phyloP scores from a whole-genome alignment of 1,140 invertebrate species.

The Bombus huntii region DNA sequence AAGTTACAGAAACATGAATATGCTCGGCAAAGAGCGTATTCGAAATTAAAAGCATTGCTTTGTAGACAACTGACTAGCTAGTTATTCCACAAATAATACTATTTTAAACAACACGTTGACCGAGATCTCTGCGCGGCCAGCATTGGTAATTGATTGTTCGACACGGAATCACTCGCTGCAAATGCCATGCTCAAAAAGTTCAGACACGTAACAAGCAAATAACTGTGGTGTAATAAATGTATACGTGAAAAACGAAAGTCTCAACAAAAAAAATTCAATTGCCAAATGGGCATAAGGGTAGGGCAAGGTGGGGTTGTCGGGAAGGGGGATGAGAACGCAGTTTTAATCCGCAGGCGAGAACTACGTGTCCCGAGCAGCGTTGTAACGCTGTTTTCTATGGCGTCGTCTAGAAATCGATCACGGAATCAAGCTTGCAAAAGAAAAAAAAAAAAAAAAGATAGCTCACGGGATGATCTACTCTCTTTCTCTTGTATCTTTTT shows the following conservation, averaged over 20 bases:
- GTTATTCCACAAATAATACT: not conserved
- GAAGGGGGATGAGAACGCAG: not conserved
- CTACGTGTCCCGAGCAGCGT: slow-evolving; percentile 31
- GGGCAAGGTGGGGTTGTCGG: slow-evolving; percentile 7
- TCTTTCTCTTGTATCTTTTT: not conserved
- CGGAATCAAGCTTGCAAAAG: slow-evolving; percentile 8
- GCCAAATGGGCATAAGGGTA: slow-evolving; percentile 33
- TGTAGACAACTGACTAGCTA: too few species aligned
- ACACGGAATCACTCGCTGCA: slow-evolving; percentile 74
- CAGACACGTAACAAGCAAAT: slow-evolving; percentile 75
- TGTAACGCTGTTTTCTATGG: not conserved
- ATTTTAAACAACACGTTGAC: not conserved
- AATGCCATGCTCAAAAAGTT: slow-evolving; percentile 79
- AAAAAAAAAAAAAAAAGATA: not conserved
- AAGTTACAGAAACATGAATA: not conserved
- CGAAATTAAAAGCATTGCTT: not conserved
- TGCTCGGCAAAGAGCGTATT: not conserved
- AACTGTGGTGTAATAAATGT: slow-evolving; percentile 70
- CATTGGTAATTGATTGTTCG: slow-evolving; percentile 52
- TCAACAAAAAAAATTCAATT: slow-evolving; percentile 56
- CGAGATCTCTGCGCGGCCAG: slow-evolving; percentile 31
- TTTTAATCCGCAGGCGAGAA: slow-evolving; percentile 34
- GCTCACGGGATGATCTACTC: not conserved
- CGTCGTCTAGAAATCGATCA: not conserved
- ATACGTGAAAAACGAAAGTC: slow-evolving; percentile 63